phyloP scores from a whole-genome alignment of 2,797 vertebrate genomes.

The Sebastes kiyomatsui region DNA sequence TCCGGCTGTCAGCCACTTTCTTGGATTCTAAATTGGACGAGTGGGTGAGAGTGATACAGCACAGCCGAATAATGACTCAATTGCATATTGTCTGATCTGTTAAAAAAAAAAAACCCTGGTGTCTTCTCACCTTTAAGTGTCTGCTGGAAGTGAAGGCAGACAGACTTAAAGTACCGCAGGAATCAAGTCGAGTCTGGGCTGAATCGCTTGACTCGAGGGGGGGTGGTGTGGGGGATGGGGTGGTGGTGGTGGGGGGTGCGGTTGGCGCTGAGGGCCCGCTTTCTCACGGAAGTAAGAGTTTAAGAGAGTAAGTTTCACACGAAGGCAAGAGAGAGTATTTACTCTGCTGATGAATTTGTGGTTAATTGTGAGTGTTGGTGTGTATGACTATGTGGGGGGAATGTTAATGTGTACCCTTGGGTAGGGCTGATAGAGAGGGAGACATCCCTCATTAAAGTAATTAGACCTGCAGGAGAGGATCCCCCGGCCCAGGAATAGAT shows the following conservation, averaged over 20 bases:
- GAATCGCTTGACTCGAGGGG: conserved; percentile 28
- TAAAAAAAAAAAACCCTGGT: conserved; percentile 22
- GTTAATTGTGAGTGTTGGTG: conserved; percentile 72
- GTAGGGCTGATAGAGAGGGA: conserved; percentile 69
- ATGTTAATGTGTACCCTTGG: conserved; percentile 79
- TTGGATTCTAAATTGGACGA: conserved; percentile 76
- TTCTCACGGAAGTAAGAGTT: conserved; percentile 57
- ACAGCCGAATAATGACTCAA: conserved; percentile 68
- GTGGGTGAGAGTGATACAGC: conserved; percentile 64
- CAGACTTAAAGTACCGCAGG: conserved; percentile 36
- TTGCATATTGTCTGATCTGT: conserved; percentile 70
- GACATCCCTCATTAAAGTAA: conserved; percentile 79
- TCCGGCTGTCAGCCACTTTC: conserved; percentile 73
- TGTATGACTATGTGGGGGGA: conserved; percentile 70
- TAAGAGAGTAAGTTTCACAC: conserved; percentile 51
- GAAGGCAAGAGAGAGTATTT: conserved; percentile 56
- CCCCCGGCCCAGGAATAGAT: conserved; percentile 68
- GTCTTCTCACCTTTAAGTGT: conserved; percentile 63
- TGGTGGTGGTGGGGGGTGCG: background rate
- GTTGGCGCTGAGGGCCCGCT: background rate
- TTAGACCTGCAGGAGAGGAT: conserved; percentile 79
- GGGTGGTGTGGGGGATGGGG: background rate
- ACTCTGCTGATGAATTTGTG: conserved; percentile 72
- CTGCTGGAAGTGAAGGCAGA: conserved; percentile 59
- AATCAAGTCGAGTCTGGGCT: conserved; percentile 34